Base-by-base conservation (phyloP, 1,140 invertebrate species). In the Zaprionus tsacasi region DNA sequence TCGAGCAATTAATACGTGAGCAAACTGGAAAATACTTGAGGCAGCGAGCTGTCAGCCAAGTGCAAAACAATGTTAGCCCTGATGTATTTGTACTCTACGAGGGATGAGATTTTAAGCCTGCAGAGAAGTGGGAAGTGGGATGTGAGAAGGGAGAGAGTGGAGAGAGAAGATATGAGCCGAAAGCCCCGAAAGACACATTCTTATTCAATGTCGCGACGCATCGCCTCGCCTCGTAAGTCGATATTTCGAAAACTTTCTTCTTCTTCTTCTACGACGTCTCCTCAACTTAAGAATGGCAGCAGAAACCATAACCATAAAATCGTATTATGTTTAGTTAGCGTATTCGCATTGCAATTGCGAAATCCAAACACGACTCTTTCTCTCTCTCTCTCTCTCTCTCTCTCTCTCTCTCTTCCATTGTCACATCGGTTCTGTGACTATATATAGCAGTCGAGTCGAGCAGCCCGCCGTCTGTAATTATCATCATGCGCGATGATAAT, bases 1-100 rank as follows among this genome's bases (percentile, higher is more conserved):
- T 87, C 87, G 81, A 83, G 83, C 83, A 87, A 87, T 87, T 87
- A 87, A 87, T 87, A 87, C 83, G 83, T 87, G 83, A 87, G 83
- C 70, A 87, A 87, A 87, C 83, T 87, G 83, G 78, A 89, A 88
- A 87, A 87, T 81, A 78, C 82, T 71, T 68, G 59, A 72, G 58
- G 70, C 71, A 75, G 54, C 58, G 72, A 61, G 74, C 70, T 68
- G 63, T 55, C 52, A 78, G 67, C 75, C 82, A 80, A 87, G 82
- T 87, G 83, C 83, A 87, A 87, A 87, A 83, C 83, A 87, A 74
- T 87, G 83, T 87, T 87, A 68, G 79, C 79, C 68, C 72, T 80
- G 79, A 66, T 78, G 82, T 78, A 81, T 81, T 81, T 81, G 78
- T 78, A 81, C 81, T 75, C 67, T 78, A 69, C 50, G 58, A 35